These are phyloP conservation scores for Abramis brama DNA, from an alignment of 2,113 vertebrate species.

Conservation along the genomic window DNA sequence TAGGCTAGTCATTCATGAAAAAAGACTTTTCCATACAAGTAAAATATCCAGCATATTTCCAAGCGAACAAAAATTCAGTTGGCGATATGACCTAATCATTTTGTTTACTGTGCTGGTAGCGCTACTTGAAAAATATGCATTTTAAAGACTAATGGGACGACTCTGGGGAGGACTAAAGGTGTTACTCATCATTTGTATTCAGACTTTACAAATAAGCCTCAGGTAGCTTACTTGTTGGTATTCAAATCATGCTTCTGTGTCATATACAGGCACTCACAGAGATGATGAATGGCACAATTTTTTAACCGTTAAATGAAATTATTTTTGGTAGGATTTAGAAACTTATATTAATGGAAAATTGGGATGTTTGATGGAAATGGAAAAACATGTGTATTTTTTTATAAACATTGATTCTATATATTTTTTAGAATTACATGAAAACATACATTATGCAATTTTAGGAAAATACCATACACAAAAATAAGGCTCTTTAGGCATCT, in stretches of 20 bases:
- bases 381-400: no score
- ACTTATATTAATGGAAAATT: no score
- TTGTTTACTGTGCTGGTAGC: conserved; percentile 1
- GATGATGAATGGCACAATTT: neutral
- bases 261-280: neutral
- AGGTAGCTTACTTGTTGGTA: conserved; percentile 5
- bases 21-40: neutral
- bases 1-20: neutral
- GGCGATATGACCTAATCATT: conserved; percentile 28
- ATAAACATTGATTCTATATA: no score
- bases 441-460: neutral
- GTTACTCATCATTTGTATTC: conserved; percentile 32
- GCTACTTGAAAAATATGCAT: conserved; percentile 25
- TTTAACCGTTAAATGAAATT: conserved; percentile 12
- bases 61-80: conserved; percentile 15
- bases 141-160: neutral
- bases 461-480: neutral
- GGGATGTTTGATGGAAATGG: no score
- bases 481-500: neutral
- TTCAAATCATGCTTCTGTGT: conserved; percentile 34
- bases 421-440: neutral
- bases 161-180: conserved; percentile 33
- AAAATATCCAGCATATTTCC: neutral
- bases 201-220: neutral
- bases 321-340: neutral